Conservation (phyloP, 2,113 vertebrate genomes). For the Tor tambroides region DNA sequence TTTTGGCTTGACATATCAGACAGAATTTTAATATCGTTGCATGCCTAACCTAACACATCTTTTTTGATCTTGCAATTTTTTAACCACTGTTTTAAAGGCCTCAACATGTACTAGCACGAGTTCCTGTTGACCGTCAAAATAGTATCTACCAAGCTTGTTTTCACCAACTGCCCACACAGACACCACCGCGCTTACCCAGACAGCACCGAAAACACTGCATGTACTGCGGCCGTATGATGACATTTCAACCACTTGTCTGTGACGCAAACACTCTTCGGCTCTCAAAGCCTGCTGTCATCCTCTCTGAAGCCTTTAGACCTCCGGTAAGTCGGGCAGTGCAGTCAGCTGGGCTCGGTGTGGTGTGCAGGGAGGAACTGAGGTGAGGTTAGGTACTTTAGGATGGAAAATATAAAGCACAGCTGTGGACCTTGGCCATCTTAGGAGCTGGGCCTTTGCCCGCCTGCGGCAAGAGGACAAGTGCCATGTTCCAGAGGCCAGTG, state of each 20-base stretch:
- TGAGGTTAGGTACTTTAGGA: constrained; percentile 41
- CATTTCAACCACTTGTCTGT: background rate
- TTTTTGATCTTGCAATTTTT: constrained; percentile 1
- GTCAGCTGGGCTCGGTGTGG: constrained; percentile 54
- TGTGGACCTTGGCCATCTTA: constrained; percentile 51
- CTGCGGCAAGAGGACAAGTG: constrained; percentile 63
- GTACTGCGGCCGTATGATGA: background rate
- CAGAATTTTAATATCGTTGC: background rate
- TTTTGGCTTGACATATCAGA: background rate
- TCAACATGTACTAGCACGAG: constrained; percentile 35
- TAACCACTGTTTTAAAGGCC: constrained; percentile 35
- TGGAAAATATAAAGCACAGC: constrained; percentile 62
- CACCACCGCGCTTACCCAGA: constrained; percentile 8
- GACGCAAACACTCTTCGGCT: background rate
- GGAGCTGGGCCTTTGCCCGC: constrained; percentile 62
- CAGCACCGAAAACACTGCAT: constrained; percentile 39
- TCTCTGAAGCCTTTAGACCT: constrained; percentile 9
- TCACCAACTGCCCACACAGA: constrained; percentile 24
- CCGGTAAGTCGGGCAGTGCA: constrained; percentile 2
- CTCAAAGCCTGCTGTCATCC: constrained; percentile 13
- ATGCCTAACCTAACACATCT: background rate
- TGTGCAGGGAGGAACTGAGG: constrained; percentile 70
- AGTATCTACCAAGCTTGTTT: constrained; percentile 40
- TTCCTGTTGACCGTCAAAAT: constrained; percentile 51
- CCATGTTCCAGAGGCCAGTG: constrained; percentile 68